phyloP scores from a whole-genome alignment of 2,797 vertebrate genomes.

The Threskiornis aethiopicus region DNA sequence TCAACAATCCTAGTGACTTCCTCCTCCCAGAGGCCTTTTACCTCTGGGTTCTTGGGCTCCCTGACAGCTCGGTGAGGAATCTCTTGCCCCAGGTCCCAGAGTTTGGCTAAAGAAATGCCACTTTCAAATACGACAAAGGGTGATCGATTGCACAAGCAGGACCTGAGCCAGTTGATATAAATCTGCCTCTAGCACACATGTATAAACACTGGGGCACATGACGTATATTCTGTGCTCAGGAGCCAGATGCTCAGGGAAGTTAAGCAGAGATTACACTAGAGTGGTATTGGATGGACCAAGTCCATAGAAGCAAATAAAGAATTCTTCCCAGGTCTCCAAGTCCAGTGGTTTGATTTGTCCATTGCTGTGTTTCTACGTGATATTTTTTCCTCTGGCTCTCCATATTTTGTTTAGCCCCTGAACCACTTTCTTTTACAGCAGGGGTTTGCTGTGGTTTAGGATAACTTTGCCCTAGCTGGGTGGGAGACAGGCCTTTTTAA shows the following conservation, averaged over 20 bases:
- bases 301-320: neutral
- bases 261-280: slow-evolving; percentile 46
- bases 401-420: neutral
- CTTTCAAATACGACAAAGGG: neutral
- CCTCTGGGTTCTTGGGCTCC: neutral
- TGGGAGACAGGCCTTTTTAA: neutral
- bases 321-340: neutral
- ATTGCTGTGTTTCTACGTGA: neutral
- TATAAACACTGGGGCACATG: neutral
- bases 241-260: slow-evolving; percentile 40
- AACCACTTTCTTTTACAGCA: neutral
- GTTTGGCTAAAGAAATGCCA: neutral
- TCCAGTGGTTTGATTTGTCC: neutral
- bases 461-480: neutral
- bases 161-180: neutral
- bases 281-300: neutral
- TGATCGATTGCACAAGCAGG: neutral
- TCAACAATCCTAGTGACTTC: neutral
- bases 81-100: neutral
- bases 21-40: neutral
- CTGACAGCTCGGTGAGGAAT: neutral
- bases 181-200: neutral
- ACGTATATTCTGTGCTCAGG: neutral
- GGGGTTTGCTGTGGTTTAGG: neutral
- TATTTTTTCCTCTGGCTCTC: neutral